phyloP scores from a whole-genome alignment of 2,797 vertebrate species.

The Hydrolagus colliei region DNA sequence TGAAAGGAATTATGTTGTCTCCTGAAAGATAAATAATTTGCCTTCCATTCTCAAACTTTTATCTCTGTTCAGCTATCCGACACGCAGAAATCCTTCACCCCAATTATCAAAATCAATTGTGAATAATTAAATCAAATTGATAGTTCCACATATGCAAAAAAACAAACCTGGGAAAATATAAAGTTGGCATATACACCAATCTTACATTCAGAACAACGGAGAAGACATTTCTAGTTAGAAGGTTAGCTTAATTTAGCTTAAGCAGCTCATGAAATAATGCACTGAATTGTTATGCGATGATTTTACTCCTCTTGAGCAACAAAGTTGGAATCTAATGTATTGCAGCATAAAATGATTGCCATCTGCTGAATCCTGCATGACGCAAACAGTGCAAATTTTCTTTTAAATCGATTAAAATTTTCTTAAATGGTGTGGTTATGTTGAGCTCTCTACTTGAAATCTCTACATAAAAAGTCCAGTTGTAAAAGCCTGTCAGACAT shows the following conservation, averaged over 20 bases:
- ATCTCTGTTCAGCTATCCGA: neutral
- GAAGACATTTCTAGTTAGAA: no score
- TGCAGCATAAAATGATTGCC: neutral
- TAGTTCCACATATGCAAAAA: neutral
- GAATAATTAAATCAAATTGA: neutral
- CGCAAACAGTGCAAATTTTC: neutral
- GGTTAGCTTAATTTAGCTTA: no score
- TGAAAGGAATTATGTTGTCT: neutral
- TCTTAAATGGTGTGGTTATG: neutral
- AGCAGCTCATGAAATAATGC: no score
- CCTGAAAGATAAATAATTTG: no score
- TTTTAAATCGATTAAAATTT: neutral
- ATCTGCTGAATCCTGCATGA: neutral
- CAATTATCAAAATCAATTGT: neutral
- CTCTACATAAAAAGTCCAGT: neutral
- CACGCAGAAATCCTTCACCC: neutral
- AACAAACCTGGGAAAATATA: neutral
- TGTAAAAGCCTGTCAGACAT: neutral
- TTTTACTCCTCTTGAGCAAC: neutral
- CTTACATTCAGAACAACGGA: no score
- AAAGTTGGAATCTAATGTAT: neutral
- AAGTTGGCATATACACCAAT: conserved; percentile 1
- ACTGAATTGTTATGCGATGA: no score
- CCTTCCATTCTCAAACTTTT: no score
- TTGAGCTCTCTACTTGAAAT: neutral